Evolutionary conservation across 2,888 invertebrate species (phyloP), one percentile per base, ranked within the genome.

Genomic region (Chelonus formosanus): DNA sequence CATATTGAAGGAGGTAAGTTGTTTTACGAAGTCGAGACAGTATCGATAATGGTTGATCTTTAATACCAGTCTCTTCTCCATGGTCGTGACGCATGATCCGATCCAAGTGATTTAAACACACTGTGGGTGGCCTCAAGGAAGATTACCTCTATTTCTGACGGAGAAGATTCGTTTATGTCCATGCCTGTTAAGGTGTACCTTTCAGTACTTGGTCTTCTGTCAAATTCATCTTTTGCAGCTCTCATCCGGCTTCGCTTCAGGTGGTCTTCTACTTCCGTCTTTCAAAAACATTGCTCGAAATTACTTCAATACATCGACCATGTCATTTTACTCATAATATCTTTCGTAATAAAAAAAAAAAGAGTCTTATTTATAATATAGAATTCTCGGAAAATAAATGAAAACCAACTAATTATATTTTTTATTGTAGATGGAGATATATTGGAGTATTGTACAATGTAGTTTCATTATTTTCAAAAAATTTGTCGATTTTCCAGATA

Each of bases 161-260:
- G 40, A 20, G 31, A 59, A 8, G 47, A 52, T 52, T 5, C 52
- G 52, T 52, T 52, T 36, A 50, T 59, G 10, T 20, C 20, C 48
- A 10, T 36, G 35, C 10, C 50, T 48, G 34, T 6, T 31, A 6
- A 50, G 36, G 50, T 5, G 8, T 50, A 35, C 47, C 34, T 40
- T 32, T 40, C 31, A 50, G 48, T 59, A 40, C 59, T 36, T 40
- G 50, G 47, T 36, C 10, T 48, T 35, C 59, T 50, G 48, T 59
- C 59, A 59, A 59, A 47, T 34, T 34, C 57, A 32, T 32, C 34
- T 34, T 32, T 34, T 45, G 45, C 57, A 31, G 45, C 32, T 47
- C 35, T 50, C n/a, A 5, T 50, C 36, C 59, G 36, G 36, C 4
- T 6, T 50, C 36, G 59, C 50, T 52, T 8, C 50, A 40, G 59